Evolutionary conservation across 2,113 vertebrate genomes (phyloP), one percentile per base, ranked within the genome.

Genomic region (Pimephales promelas): DNA sequence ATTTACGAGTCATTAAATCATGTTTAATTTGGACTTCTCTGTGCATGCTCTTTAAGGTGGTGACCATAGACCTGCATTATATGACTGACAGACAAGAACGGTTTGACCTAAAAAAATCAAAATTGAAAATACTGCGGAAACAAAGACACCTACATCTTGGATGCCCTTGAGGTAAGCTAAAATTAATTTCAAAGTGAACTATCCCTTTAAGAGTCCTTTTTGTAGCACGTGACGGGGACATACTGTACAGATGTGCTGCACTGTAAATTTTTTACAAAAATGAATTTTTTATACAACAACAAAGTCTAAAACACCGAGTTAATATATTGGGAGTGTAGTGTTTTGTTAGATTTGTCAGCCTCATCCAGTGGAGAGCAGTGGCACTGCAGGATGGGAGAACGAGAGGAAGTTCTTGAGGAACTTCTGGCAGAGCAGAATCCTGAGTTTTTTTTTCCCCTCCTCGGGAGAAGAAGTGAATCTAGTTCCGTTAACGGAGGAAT

Each of bases 401-500:
- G 31, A 52, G 76, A 83, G 76, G 85, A 83, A 86, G 76, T 86
- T 83, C 82, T 83, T 76, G 31, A 66, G 77, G 70, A 86, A 86
- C 68, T 86, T 86, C 22, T 83, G 49, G 52, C 49, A 36, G 34
- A 81, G 28, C 74, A 36, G 43, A 79, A 72, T 86, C 54, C 54
- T 36, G 61, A 59, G 59, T 70, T 68, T 85, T 43, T n/a, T 31
- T 79, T 73, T 20, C 47, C 28, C 52, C 74, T 57, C 52, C 79
- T 68, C 61, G 5, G 47, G 43, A 52, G 62, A 70, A 81, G 64
- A 81, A 81, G 62, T 36, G 62, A 70, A 81, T 78, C 81, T 14
- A 83, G 85, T 83, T 83, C 85, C 81, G 81, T 80, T 83, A 83
- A 70, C 75, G 54, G 85, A 79, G 75, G 74, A 86, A 78, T 64